Evolutionary conservation across 2,113 vertebrate species (phyloP).

Genomic region (Spilogale gracilis): DNA sequence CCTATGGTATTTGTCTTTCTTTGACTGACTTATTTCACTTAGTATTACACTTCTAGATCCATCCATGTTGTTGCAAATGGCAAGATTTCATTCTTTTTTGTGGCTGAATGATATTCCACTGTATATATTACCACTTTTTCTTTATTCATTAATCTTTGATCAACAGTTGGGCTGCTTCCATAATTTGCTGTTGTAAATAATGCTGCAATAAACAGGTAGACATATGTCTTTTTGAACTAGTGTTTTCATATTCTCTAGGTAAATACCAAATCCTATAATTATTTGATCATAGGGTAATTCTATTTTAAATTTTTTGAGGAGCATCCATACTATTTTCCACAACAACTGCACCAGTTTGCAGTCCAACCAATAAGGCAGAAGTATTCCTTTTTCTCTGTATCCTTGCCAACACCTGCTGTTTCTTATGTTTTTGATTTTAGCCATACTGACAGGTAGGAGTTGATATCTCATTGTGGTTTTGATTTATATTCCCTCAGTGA

Average conservation of each 20-base stretch:
- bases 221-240: neutral
- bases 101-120: neutral
- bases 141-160: neutral
- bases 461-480: neutral
- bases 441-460: neutral
- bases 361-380: neutral
- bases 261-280: neutral
- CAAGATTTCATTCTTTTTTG: neutral
- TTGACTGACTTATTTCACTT: neutral
- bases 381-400: neutral
- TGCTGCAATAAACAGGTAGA: neutral
- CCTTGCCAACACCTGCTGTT: neutral
- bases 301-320: neutral
- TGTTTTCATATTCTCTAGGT: neutral
- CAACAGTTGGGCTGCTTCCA: neutral
- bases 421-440: neutral
- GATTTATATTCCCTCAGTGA: neutral
- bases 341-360: neutral
- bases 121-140: neutral
- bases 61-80: neutral
- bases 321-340: neutral
- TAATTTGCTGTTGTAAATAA: neutral
- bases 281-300: neutral
- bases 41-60: neutral
- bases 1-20: neutral